Percentiles rank a stretch among this genome's conserved stretches.
Evolutionary conservation across 1,140 invertebrate species (phyloP).

Genomic region (Centruroides vittatus): DNA sequence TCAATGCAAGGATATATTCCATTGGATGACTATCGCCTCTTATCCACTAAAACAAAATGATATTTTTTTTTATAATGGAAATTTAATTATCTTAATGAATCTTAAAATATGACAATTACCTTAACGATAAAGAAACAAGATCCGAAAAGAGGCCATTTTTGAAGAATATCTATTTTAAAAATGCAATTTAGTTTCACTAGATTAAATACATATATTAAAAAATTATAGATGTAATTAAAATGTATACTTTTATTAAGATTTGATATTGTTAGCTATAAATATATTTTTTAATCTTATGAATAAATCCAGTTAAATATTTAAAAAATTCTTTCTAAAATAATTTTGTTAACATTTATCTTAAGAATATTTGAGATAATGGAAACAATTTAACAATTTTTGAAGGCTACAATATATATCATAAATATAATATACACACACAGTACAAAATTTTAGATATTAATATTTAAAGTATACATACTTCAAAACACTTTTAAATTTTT

Average conservation of each 20-base stretch:
- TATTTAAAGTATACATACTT: background rate
- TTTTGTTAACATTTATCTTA: background rate
- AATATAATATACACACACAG: background rate
- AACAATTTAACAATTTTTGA: too few species aligned
- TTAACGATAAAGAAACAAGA: constrained; percentile 94
- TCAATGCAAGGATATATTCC: constrained; percentile 79
- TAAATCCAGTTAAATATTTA: too few species aligned
- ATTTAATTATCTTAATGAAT: background rate
- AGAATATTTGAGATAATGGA: background rate
- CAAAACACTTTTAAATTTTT: background rate
- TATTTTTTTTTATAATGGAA: background rate
- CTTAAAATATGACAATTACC: constrained; percentile 20
- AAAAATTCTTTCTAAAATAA: background rate
- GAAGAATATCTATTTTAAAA: constrained; percentile 50
- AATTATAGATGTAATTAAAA: too few species aligned
- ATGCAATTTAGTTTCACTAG: background rate
- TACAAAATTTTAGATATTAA: too few species aligned
- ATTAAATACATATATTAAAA: too few species aligned
- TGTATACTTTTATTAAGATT: too few species aligned
- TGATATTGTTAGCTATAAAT: too few species aligned
- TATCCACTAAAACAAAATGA: constrained; percentile 12
- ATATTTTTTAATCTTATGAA: too few species aligned
- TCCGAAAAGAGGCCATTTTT: constrained; percentile 90
- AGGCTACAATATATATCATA: background rate
- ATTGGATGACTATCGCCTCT: constrained; percentile 12